Evolutionary conservation across 1,140 invertebrate species (phyloP).

Genomic region (Elymnias hypermnestra): DNA sequence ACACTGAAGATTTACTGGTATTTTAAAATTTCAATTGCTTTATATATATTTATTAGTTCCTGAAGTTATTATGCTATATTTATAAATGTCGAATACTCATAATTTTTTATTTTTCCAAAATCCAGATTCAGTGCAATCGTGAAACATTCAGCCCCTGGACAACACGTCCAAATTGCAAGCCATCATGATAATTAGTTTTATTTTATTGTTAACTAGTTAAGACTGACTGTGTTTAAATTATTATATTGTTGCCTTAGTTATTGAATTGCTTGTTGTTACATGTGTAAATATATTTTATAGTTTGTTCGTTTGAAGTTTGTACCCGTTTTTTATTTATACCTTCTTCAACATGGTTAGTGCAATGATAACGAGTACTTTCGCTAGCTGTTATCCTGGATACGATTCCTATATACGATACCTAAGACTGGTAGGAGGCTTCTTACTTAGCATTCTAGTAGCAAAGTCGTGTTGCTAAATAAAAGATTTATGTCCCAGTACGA

Average conservation of each 20-base stretch:
- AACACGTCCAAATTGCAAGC: constrained; percentile 54
- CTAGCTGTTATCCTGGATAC: too few species aligned
- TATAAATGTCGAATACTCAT: too few species aligned
- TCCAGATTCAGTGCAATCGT: constrained; percentile 66
- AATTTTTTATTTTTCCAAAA: too few species aligned
- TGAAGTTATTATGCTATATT: too few species aligned
- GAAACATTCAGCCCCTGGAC: constrained; percentile 55
- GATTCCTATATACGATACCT: too few species aligned
- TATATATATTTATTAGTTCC: not conserved
- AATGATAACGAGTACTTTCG: too few species aligned
- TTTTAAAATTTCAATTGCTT: too few species aligned
- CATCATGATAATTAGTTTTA: constrained; percentile 53
- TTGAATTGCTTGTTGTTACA: constrained; percentile 25
- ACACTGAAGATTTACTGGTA: too few species aligned
- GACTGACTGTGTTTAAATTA: constrained; percentile 23
- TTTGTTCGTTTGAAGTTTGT: constrained; percentile 10
- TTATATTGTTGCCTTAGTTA: constrained; percentile 17
- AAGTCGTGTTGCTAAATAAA: too few species aligned
- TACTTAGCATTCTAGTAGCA: not conserved
- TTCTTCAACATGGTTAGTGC: not conserved
- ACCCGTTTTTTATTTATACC: constrained; percentile 4
- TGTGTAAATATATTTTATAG: constrained; percentile 27
- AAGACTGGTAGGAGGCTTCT: too few species aligned
- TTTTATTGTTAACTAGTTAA: constrained; percentile 10
- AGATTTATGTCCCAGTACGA: too few species aligned